These are phyloP conservation scores for Salvelinus alpinus DNA, from an alignment of 2,113 vertebrate species.

Conservation along the genomic window DNA sequence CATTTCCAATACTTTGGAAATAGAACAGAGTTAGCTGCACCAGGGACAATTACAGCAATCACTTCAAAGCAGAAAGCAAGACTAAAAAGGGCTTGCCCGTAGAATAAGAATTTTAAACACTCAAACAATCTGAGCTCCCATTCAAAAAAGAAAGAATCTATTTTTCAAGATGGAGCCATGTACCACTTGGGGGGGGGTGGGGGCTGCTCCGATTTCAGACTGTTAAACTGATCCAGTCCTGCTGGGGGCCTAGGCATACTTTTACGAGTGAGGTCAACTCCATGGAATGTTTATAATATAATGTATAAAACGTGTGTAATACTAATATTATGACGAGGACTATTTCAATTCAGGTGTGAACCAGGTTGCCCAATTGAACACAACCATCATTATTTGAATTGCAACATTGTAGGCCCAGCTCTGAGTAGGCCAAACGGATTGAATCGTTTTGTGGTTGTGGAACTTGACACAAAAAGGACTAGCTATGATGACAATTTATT, in stretches of 20 bases:
- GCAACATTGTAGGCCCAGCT: too few species aligned
- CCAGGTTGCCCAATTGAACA: too few species aligned
- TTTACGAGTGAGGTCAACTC: too few species aligned
- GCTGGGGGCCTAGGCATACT: neutral
- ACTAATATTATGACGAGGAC: neutral
- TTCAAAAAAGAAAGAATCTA: neutral
- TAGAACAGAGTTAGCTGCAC: neutral
- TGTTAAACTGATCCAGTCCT: neutral
- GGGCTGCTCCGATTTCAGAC: constrained; percentile 9
- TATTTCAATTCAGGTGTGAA: too few species aligned
- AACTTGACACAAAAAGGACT: too few species aligned
- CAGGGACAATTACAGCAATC: neutral
- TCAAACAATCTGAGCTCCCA: neutral
- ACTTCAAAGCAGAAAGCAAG: neutral
- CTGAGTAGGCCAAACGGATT: too few species aligned
- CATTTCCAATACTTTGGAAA: neutral
- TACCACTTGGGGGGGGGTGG: neutral
- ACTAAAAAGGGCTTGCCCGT: neutral
- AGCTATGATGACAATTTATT: neutral
- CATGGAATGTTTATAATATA: neutral
- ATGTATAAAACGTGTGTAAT: neutral
- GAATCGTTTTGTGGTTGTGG: too few species aligned
- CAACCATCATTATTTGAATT: too few species aligned
- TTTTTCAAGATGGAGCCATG: neutral
- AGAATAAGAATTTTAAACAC: neutral